Evolutionary conservation across 2,797 vertebrate genomes (phyloP).

Genomic region (Pantherophis alleghaniensis): DNA sequence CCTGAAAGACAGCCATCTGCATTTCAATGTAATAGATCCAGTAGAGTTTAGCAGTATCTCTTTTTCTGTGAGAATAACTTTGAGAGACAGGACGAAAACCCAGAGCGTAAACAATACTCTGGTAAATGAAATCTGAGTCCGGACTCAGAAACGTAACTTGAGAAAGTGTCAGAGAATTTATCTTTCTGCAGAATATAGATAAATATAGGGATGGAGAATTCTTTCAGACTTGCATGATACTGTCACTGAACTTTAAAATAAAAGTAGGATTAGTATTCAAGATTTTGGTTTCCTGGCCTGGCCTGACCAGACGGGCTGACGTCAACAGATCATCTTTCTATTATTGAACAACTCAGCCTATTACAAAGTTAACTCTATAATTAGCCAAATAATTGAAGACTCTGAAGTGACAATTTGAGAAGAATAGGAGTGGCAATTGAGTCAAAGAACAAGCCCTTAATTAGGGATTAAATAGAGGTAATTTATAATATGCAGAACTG

Average conservation of each 20-base stretch:
- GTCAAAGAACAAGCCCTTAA: neutral
- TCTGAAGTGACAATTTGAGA: neutral
- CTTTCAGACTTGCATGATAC: neutral
- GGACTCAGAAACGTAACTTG: neutral
- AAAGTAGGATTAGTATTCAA: neutral
- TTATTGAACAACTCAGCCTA: neutral
- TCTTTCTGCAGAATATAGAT: neutral
- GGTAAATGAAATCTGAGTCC: neutral
- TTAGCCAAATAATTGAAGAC: neutral
- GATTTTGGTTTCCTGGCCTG: neutral
- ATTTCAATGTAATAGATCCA: neutral
- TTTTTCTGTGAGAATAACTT: neutral
- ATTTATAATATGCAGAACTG: neutral
- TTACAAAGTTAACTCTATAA: neutral
- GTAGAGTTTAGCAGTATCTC: neutral
- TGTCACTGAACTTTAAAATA: neutral
- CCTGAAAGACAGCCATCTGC: neutral
- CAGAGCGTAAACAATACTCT: neutral
- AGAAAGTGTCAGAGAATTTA: neutral
- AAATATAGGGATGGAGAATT: neutral
- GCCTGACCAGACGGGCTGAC: neutral
- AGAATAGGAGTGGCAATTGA: neutral
- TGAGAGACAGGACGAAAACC: neutral
- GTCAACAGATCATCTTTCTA: neutral
- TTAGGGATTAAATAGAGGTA: neutral